These are phyloP conservation scores for Phasia obesa DNA, from an alignment of 2,888 invertebrate species.

Conservation along the genomic window DNA sequence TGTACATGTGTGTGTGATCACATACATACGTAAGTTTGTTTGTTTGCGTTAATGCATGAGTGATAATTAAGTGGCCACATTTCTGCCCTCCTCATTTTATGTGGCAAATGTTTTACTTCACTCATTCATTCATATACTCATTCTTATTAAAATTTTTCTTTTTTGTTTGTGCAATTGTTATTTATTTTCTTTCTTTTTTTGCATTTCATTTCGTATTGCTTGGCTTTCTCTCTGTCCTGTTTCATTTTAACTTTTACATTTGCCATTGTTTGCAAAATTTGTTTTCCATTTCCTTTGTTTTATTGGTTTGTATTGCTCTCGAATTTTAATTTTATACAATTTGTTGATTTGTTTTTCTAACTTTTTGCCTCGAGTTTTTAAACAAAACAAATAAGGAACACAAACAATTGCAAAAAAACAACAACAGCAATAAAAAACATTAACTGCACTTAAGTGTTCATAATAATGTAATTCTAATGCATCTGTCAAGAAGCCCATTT, in stretches of 20 bases:
- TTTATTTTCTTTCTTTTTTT: conserved; percentile 27
- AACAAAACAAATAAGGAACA: background rate
- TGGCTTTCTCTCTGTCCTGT: conserved; percentile 29
- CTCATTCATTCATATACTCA: conserved; percentile 23
- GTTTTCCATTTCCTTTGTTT: conserved; percentile 43
- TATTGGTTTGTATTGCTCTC: conserved; percentile 67
- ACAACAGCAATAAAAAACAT: conserved; percentile 24
- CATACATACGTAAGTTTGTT: conserved; percentile 5
- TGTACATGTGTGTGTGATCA: background rate
- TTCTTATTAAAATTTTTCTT: too few relatives aligned
- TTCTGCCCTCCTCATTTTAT: conserved; percentile 66
- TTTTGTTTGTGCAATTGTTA: conserved; percentile 7
- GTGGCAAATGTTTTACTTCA: conserved; percentile 51
- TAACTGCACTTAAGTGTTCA: conserved; percentile 57
- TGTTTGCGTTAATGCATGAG: conserved; percentile 70
- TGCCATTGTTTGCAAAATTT: conserved; percentile 44
- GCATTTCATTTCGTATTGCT: conserved; percentile 31
- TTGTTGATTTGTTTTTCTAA: conserved; percentile 66
- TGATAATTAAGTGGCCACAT: conserved; percentile 75
- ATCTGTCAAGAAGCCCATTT: conserved; percentile 42
- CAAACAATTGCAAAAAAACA: conserved; percentile 7
- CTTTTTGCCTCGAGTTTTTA: conserved; percentile 28
- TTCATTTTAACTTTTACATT: conserved; percentile 41
- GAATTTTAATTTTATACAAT: conserved; percentile 68
- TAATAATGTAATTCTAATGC: conserved; percentile 47